phyloP scores from a whole-genome alignment of 2,113 vertebrate genomes.

The Apaloderma vittatum region DNA sequence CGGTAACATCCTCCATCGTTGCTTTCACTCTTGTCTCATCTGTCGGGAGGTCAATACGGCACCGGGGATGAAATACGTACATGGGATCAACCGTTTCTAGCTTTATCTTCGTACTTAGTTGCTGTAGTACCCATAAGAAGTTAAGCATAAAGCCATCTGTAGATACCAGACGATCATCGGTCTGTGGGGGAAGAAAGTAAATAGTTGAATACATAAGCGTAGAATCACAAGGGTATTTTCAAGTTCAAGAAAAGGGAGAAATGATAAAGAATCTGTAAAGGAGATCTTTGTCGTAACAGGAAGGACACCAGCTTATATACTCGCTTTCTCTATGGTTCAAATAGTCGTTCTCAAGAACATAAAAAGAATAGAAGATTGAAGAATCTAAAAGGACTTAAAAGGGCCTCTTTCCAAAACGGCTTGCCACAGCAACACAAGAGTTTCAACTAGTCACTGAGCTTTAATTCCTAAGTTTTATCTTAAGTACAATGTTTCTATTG shows the following conservation, averaged over 20 bases:
- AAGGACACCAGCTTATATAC: not conserved
- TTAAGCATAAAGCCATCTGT: constrained; percentile 99
- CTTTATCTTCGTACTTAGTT: constrained; percentile 97
- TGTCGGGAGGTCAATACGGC: constrained; percentile 88
- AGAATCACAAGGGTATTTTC: not conserved
- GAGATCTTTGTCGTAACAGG: not conserved
- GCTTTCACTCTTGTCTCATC: constrained; percentile 96
- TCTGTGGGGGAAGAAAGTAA: constrained; percentile 75
- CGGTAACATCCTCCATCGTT: constrained; percentile 92
- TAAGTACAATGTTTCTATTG: not conserved
- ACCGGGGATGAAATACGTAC: constrained; percentile 95
- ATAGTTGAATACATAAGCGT: not conserved
- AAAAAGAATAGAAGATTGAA: not conserved
- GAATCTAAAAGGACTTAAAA: not conserved
- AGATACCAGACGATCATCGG: constrained; percentile 95
- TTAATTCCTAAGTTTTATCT: not conserved
- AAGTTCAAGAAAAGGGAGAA: not conserved
- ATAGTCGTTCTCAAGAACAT: not conserved
- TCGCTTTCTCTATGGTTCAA: not conserved
- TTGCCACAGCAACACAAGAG: not conserved
- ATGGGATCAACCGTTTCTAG: constrained; percentile 97
- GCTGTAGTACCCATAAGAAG: constrained; percentile 97
- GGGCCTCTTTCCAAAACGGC: not conserved
- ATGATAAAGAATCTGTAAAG: not conserved
- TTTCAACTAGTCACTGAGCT: not conserved